Evolutionary conservation across 1,140 invertebrate species (phyloP).

Genomic region (Ostrea edulis): DNA sequence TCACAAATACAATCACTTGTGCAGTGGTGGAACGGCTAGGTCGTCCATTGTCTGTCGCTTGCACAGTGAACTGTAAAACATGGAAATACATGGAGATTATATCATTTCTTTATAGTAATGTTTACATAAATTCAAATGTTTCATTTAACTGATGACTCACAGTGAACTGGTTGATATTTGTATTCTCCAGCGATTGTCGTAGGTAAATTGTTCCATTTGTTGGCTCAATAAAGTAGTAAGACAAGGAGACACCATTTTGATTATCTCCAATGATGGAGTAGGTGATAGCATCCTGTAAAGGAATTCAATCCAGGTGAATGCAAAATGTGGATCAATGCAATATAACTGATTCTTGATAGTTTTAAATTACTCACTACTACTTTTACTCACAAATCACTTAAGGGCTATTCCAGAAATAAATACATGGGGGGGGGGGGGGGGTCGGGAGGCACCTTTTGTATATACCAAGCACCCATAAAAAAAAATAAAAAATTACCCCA

Average conservation of each 20-base stretch:
- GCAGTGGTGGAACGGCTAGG: slow-evolving; percentile 34
- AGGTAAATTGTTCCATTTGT: slow-evolving; percentile 90
- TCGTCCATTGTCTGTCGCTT: slow-evolving; percentile 40
- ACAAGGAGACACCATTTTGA: slow-evolving; percentile 43
- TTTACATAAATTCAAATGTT: background rate
- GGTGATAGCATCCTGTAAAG: slow-evolving; percentile 36
- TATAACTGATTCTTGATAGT: too few relatives aligned
- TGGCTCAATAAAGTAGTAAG: slow-evolving; percentile 89
- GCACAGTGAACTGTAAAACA: slow-evolving; percentile 38
- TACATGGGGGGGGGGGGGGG: too few relatives aligned
- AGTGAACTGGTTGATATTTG: slow-evolving; percentile 58
- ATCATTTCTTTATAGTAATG: background rate
- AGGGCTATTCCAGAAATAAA: too few relatives aligned
- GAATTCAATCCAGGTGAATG: background rate
- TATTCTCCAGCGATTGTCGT: slow-evolving; percentile 55
- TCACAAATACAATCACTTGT: slow-evolving; percentile 41
- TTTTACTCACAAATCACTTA: too few relatives aligned
- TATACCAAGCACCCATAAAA: too few relatives aligned
- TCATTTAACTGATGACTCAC: slow-evolving; percentile 45
- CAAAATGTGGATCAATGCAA: too few relatives aligned
- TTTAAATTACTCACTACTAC: too few relatives aligned
- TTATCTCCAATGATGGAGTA: slow-evolving; percentile 43
- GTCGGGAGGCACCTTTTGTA: too few relatives aligned
- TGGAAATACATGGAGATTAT: background rate
- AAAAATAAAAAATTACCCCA: too few relatives aligned